Base-by-base conservation (phyloP, 2,888 invertebrate species). In the Drosophila infuscata region DNA sequence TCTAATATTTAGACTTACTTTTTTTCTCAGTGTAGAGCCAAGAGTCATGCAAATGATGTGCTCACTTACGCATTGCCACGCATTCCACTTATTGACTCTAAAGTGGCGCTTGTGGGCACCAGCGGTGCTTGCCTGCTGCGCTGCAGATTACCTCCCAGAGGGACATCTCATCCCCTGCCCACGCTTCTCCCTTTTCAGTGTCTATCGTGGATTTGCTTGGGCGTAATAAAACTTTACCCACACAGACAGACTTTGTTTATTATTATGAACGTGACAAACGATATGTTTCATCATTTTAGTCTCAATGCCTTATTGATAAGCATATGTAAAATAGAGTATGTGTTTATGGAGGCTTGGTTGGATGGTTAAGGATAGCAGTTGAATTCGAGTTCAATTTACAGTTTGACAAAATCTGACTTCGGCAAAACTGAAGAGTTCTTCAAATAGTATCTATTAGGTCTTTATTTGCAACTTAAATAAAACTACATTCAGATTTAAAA, bases 31-130 rank as follows among this genome's bases (percentile, higher is more conserved):
- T 46, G 46, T 46, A 46, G 20, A 41, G 38, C 32, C 65, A 57
- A 65, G 68, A 60, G 61, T 57, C 70, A 82, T 82, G 86, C 86
- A 82, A 86, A 88, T 79, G 56, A 72, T 62, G 54, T 72, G 68
- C 77, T 73, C 81, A 74, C 74, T 83, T 78, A 74, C 70, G 53
- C 66, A 41, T 68, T 68, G 62, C 76, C 73, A 25, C 25, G 25
- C 25, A 25, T 67, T 65, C 57, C 68, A 64, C 76, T 57, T 81
- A 66, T 88, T 87, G 82, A 72, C 82, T 75, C 72, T 79, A 76
- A 84, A 89, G 84, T 89, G 89, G 76, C 54, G 74, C 73, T 62
- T 71, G 70, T 57, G 78, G 75, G 25, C 57, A 65, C 53, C 64
- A 57, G 32, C 56, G 79, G 64, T 77, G 70, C 60, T 69, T 74